Evolutionary conservation across 2,888 invertebrate genomes (phyloP).

Genomic region (Mimumesa dahlbomi): DNA sequence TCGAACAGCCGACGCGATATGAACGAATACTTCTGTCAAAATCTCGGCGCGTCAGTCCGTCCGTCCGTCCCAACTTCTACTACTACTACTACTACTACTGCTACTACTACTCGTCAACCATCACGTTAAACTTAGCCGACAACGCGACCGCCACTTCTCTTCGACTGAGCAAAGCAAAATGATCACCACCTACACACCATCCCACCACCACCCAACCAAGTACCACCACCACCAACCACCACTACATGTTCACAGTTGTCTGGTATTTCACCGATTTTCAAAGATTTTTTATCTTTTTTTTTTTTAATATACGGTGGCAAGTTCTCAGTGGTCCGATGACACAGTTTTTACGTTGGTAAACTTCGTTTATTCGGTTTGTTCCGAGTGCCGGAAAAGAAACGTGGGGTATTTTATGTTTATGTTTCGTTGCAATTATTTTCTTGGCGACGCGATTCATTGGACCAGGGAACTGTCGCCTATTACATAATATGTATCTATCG

Average conservation of each 20-base stretch:
- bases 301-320: slow-evolving; percentile 32
- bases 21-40: slow-evolving; percentile 75
- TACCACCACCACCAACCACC: slow-evolving; percentile 77
- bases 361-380: not conserved
- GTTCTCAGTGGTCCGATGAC: slow-evolving; percentile 47
- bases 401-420: slow-evolving; percentile 9
- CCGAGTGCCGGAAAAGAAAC: not conserved
- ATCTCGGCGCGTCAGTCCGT: slow-evolving; percentile 74
- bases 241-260: slow-evolving; percentile 80
- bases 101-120: slow-evolving; percentile 75
- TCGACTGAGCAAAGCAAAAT: slow-evolving; percentile 79
- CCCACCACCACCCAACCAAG: slow-evolving; percentile 78
- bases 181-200: slow-evolving; percentile 80
- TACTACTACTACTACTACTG: slow-evolving; percentile 71
- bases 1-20: slow-evolving; percentile 74
- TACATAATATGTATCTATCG: slow-evolving; percentile 48
- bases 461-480: slow-evolving; percentile 48
- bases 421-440: slow-evolving; percentile 16
- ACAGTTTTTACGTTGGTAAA: slow-evolving; percentile 8
- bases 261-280: slow-evolving; percentile 79
- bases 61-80: slow-evolving; percentile 74
- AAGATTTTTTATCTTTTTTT: slow-evolving; percentile 71
- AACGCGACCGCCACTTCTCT: slow-evolving; percentile 77
- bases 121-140: slow-evolving; percentile 75
- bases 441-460: slow-evolving; percentile 26